Percentiles rank a stretch among this genome's conserved stretches.
Evolutionary conservation across 1,140 invertebrate species (phyloP).

Genomic region (Proales similis): DNA sequence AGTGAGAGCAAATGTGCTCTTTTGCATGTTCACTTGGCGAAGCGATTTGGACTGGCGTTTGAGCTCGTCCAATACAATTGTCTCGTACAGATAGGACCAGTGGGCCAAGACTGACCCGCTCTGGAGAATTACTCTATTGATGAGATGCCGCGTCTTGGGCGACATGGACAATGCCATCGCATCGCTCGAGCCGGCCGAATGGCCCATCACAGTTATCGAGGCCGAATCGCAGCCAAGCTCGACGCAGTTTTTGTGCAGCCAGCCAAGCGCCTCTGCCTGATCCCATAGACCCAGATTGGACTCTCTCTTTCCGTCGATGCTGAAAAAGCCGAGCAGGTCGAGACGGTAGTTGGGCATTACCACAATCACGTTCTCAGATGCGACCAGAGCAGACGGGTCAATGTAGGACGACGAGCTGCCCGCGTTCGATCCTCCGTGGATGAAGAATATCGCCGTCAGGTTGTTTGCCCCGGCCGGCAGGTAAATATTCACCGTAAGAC

Average conservation of each 20-base stretch:
- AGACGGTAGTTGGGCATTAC: constrained; percentile 50
- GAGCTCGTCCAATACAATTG: constrained; percentile 3
- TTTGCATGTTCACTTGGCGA: background rate
- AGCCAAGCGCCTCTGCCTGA: constrained; percentile 58
- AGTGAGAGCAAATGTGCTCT: background rate
- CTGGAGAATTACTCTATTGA: constrained; percentile 26
- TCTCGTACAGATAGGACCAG: constrained; percentile 16
- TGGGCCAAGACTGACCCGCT: constrained; percentile 26
- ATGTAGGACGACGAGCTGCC: constrained; percentile 3
- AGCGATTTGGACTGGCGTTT: background rate
- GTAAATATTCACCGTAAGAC: constrained; percentile 16
- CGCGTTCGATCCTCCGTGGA: constrained; percentile 40
- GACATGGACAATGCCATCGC: constrained; percentile 5
- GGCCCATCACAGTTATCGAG: constrained; percentile 45
- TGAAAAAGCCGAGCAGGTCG: constrained; percentile 43
- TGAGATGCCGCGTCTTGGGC: constrained; percentile 1
- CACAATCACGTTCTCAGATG: constrained; percentile 45
- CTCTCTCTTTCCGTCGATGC: background rate
- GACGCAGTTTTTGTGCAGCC: constrained; percentile 55
- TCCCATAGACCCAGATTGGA: constrained; percentile 58
- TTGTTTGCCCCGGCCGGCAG: background rate
- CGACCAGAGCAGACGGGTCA: constrained; percentile 39
- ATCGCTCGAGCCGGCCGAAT: constrained; percentile 42
- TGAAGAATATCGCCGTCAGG: constrained; percentile 49
- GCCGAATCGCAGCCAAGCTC: constrained; percentile 44